Conservation (phyloP, 2,888 invertebrate genomes). For the Sinhomidia bicolor region DNA sequence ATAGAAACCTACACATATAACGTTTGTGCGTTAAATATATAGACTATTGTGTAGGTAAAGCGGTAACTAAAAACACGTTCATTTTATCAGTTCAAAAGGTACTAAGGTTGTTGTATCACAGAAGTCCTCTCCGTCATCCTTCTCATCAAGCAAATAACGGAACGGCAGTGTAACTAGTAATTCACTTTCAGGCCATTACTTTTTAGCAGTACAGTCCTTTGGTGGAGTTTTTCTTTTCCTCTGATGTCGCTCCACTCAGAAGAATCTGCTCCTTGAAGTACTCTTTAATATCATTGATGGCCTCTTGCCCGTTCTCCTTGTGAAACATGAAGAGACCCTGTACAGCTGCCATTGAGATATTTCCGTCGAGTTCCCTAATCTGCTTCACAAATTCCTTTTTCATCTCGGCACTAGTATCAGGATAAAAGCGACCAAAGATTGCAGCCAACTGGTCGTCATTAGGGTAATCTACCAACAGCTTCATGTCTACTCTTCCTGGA, state of each 20-base stretch:
- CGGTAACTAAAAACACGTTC: too few relatives aligned
- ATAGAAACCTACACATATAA: too few relatives aligned
- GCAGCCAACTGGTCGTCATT: constrained; percentile 89
- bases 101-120: too few relatives aligned
- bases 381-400: constrained; percentile 61
- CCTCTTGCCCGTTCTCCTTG: constrained; percentile 87
- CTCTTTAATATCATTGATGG: constrained; percentile 86
- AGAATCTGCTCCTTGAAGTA: constrained; percentile 72
- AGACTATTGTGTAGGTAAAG: too few relatives aligned
- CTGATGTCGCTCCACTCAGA: constrained; percentile 40
- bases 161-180: too few relatives aligned
- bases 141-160: too few relatives aligned
- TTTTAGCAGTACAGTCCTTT: constrained; percentile 60
- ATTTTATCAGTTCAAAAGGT: too few relatives aligned
- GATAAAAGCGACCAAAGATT: constrained; percentile 95
- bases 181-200: background rate
- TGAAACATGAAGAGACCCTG: constrained; percentile 97
- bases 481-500: constrained; percentile 96
- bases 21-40: too few relatives aligned
- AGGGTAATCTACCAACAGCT: constrained; percentile 92
- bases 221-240: constrained; percentile 35
- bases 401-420: constrained; percentile 80
- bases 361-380: constrained; percentile 72
- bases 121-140: too few relatives aligned
- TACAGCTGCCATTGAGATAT: constrained; percentile 94